Evolutionary conservation across 2,797 vertebrate genomes (phyloP), one percentile per base, ranked within the genome.

Genomic region (Bothrops alternatus): DNA sequence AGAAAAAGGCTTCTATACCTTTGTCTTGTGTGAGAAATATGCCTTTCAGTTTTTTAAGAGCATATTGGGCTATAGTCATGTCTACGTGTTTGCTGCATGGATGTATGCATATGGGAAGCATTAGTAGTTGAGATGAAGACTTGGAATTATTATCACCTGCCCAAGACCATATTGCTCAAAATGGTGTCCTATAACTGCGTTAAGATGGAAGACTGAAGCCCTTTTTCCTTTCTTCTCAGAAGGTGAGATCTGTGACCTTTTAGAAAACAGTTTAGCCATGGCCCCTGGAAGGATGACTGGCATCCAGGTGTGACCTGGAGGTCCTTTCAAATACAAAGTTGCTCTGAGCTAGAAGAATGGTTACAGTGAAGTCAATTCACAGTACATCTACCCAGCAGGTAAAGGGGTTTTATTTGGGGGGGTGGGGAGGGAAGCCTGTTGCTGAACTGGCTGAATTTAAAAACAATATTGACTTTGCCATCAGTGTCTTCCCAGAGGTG

Each of bases 251-350:
- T 85, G 50, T 90, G 60, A 89, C 90, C 60, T 69, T 37, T 37
- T 58, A 42, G 60, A 90, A 91, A 61, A 69, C 20, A 42, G n/a
- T 58, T 86, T 37, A 28, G 3, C 82, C n/a, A 78, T 57, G 86
- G 42, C 61, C 55, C 32, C 93, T 73, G 82, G 78, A 90, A 93
- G 58, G 90, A 91, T 87, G 90, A 87, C 61, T 90, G 23, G 63
- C 28, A 28, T 61, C 88, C 88, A 91, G 82, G 91, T 90, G 88
- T 90, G 65, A 88, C 57, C 37, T 12, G 14, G n/a, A 55, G 37
- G 32, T 28, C 55, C 73, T 58, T 90, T 93, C 61, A 91, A 87
- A 87, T 60, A 28, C 58, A 69, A 86, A 91, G 57, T 14, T 56
- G 6, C 50, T 89, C 26, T 13, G 32, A 50, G 60, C 28, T 18